Base-by-base conservation (phyloP, 2,113 vertebrate species). In the Leuciscus idus region DNA sequence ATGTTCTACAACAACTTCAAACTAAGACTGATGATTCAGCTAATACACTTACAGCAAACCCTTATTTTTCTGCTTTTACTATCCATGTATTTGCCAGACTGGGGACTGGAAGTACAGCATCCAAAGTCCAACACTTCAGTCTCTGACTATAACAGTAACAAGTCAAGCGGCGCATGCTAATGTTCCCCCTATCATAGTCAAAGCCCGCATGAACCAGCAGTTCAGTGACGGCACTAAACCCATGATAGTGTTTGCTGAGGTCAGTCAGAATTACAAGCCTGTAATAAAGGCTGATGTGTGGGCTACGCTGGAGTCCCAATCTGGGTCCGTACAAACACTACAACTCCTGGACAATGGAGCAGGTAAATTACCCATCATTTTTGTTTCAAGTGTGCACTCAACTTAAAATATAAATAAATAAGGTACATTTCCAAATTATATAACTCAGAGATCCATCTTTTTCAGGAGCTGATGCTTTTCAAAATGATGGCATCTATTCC, bases 401-500 rank as follows among this genome's bases (percentile, higher is more conserved):
- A 15, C 21, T 21, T 48, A 55, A 68, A 43, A 43, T 17, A 7
- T 2, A 57, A 64, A 48, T 21, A 28, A 57, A 43, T 62, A 23
- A 30, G 15, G 17, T 68, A 46, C 0, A 19, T 68, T 4, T 6
- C 3, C 15, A 33, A 17, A 8, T 12, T 12, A 12, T 81, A 52
- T 5, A 52, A 17, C 4, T 55, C 4, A 19, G 15, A 6, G 15
- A 19, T 55, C 0, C 4, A 19, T 55, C 17, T 55, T 87, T 48
- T 55, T 15, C 88, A 94, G 93, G 92, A 89, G 94, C 94, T 81
- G 94, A 95, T 88, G 23, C 85, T 84, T 82, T 89, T 23, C 91
- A 91, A 91, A 76, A 92, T 84, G 93, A 95, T 88, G 93, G 94
- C 2, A 86, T 94, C 82, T 95, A 95, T 90, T 94, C 94, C 3